Base-by-base conservation (phyloP, 2,113 vertebrate genomes). In the Progne subis region DNA sequence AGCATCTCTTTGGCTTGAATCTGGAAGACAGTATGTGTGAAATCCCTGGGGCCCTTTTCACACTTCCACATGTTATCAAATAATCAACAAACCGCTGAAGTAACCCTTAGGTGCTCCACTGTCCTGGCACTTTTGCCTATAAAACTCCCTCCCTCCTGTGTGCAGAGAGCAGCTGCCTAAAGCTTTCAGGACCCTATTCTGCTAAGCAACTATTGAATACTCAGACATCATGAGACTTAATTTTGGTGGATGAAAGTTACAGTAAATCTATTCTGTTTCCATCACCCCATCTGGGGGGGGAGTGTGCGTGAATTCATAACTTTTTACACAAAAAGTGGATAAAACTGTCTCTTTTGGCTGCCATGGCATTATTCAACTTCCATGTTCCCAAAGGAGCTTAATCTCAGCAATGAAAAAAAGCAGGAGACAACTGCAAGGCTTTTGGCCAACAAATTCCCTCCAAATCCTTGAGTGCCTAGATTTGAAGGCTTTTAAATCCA, bases 371-470 rank as follows among this genome's bases (percentile, higher is more conserved):
- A 31, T 60, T 89, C 70, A 80, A 52, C 50, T 70, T 69, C 84
- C 34, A 2, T 12, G n/a, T 68, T 92, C 91, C 81, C 89, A 70
- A 82, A 77, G 32, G 63, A 92, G 39, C 78, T 69, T 57, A n/a
- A 90, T 69, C 46, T 65, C 78, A 80, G 78, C 37, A 82, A 94
- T 78, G 24, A 18, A 89, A 49, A 87, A 44, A 83, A 34, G 24
- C 78, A 76, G 53, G 57, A 94, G 81, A 87, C 43, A 91, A 82
- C 53, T 82, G 50, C 39, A 61, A 82, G 55, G 70, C 52, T 92
- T 94, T 79, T 65, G 59, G 93, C 78, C 75, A 94, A 72, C 25
- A 84, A 92, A 92, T 82, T 85, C 18, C 82, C 72, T 94, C 87
- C 53, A 94, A 91, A 80, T 80, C 67, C 60, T 71, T 50, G 8